Evolutionary conservation across 2,113 vertebrate species (phyloP), one percentile per base, ranked within the genome.

Genomic region (Aphelocoma coerulescens): DNA sequence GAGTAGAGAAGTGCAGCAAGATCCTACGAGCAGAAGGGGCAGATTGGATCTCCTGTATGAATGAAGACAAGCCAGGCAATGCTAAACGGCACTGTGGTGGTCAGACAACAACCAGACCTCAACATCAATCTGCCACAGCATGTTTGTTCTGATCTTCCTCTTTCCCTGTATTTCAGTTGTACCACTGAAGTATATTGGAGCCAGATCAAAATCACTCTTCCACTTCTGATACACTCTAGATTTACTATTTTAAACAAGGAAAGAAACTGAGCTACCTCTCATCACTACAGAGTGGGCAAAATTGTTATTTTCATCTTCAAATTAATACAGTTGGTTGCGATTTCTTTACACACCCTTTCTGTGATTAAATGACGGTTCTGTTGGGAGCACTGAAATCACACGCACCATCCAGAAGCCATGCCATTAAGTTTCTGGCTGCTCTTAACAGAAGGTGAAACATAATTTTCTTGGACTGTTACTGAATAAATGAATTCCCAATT

Each of bases 401-500:
- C 10, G 28, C 27, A n/a, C 43, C 19, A 7, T 54, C 54, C 86
- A 89, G 61, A 89, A 79, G 62, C 71, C 58, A 37, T 10, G 54
- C 44, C 48, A 44, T 71, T 84, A 33, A 13, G 14, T 85, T 91
- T 92, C 44, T 92, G 58, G 44, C 84, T 91, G 49, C 58, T 54
- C 30, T 69, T 79, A 76, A 67, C 44, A 51, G 43, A 88, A 81
- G 43, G 82, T 30, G 19, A 83, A 85, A 52, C 27, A 66, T 44
- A 0, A 19, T 57, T 91, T 90, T 92, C 63, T 69, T 49, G 20
- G n/a, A 58, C 62, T 59, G 33, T 68, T 88, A 85, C 30, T 7
- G 51, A 68, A 37, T 82, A 59, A 89, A 87, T 93, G 9, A 93
- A 95, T 87, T 89, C 48, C 23, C n/a, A 58, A 3, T 89, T 89